Conservation (phyloP, 2,113 vertebrate species). For the Sylvietta virens region DNA sequence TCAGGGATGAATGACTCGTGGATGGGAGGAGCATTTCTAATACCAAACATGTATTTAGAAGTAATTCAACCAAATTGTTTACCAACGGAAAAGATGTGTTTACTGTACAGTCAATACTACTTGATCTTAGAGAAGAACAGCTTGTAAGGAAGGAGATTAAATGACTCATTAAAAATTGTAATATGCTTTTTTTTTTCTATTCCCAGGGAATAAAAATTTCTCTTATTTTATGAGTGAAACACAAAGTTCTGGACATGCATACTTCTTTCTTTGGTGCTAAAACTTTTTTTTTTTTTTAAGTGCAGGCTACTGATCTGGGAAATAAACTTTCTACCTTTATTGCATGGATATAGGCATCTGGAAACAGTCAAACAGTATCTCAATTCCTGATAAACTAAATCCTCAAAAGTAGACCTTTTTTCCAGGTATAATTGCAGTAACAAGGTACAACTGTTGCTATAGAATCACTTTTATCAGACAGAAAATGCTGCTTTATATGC, state of each 20-base stretch:
- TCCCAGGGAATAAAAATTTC: not conserved
- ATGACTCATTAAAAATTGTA: not conserved
- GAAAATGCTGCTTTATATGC: not conserved
- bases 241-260: not conserved
- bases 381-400: not conserved
- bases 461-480: not conserved
- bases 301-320: not conserved
- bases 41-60: not conserved
- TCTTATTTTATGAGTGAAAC: not conserved
- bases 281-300: not conserved
- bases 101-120: constrained; percentile 20
- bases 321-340: not conserved
- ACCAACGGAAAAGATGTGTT: not conserved
- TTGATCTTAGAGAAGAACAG: constrained; percentile 8
- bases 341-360: not conserved
- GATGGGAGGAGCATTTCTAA: not conserved
- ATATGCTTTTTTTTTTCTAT: not conserved
- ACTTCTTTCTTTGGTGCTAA: not conserved
- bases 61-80: not conserved
- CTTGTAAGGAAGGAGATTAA: not conserved
- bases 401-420: not conserved
- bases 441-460: not conserved
- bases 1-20: not conserved
- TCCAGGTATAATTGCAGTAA: not conserved
- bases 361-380: not conserved